Evolutionary conservation across 2,888 invertebrate species (phyloP).

Genomic region (Heteropelma amictum): DNA sequence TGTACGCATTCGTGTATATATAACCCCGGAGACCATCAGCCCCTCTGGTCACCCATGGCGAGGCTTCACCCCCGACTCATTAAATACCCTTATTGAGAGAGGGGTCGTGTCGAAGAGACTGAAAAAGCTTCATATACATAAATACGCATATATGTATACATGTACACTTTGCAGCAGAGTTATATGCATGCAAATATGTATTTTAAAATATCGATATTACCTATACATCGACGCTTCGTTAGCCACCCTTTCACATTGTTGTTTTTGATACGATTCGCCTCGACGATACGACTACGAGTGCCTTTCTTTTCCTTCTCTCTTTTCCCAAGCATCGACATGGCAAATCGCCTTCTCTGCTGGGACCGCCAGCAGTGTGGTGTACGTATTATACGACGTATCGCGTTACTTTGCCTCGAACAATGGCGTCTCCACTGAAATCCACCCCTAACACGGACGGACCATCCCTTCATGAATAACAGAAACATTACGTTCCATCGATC

Average conservation of each 20-base stretch:
- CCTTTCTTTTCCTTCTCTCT: constrained; percentile 16
- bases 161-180: neutral
- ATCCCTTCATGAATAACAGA: constrained; percentile 68
- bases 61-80: constrained; percentile 72
- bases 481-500: constrained; percentile 67
- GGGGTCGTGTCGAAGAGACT: constrained; percentile 45
- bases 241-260: constrained; percentile 58
- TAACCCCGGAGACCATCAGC: constrained; percentile 59
- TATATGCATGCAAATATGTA: constrained; percentile 72
- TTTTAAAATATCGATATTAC: constrained; percentile 74
- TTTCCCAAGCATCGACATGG: constrained; percentile 20
- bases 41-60: constrained; percentile 59
- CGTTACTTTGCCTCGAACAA: constrained; percentile 72
- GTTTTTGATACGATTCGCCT: constrained; percentile 16
- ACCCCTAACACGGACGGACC: constrained; percentile 31
- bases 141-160: neutral
- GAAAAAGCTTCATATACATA: constrained; percentile 27
- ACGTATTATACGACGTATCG: constrained; percentile 68
- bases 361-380: no score
- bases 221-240: constrained; percentile 70
- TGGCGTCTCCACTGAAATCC: constrained; percentile 57
- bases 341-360: neutral
- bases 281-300: constrained; percentile 5
- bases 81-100: constrained; percentile 73
- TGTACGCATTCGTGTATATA: constrained; percentile 28